Evolutionary conservation across 2,113 vertebrate genomes (phyloP).

Genomic region (Petromus typicus): DNA sequence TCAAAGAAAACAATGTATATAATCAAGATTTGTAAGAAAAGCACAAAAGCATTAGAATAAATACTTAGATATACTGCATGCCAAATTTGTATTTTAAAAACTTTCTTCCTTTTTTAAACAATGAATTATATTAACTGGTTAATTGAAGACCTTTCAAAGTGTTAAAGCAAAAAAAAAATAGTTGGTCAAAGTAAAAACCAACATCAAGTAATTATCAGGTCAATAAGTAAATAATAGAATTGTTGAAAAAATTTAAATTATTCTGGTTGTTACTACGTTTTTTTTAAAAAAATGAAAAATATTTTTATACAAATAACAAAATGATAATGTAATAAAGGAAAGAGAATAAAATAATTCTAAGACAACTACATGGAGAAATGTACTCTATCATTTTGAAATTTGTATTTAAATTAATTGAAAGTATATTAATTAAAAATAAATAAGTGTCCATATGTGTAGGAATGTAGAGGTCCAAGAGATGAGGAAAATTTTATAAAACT

Average conservation of each 20-base stretch:
- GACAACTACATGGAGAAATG: not conserved
- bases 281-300: not conserved
- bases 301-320: not conserved
- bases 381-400: not conserved
- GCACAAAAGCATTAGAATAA: not conserved
- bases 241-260: not conserved
- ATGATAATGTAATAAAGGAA: not conserved
- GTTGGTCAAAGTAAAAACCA: not conserved
- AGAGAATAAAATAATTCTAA: not conserved
- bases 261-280: not conserved
- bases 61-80: not conserved
- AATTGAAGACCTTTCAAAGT: not conserved
- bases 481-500: not conserved
- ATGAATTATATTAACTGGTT: not conserved
- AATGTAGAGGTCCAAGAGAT: not conserved
- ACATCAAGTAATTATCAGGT: not conserved
- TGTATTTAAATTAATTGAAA: not conserved
- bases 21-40: not conserved
- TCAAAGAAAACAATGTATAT: not conserved
- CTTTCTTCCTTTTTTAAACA: not conserved
- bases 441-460: not conserved
- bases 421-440: not conserved
- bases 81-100: not conserved
- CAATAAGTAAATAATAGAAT: not conserved
- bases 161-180: not conserved